Evolutionary conservation across 2,113 vertebrate genomes (phyloP).

Genomic region (Rissa tridactyla): DNA sequence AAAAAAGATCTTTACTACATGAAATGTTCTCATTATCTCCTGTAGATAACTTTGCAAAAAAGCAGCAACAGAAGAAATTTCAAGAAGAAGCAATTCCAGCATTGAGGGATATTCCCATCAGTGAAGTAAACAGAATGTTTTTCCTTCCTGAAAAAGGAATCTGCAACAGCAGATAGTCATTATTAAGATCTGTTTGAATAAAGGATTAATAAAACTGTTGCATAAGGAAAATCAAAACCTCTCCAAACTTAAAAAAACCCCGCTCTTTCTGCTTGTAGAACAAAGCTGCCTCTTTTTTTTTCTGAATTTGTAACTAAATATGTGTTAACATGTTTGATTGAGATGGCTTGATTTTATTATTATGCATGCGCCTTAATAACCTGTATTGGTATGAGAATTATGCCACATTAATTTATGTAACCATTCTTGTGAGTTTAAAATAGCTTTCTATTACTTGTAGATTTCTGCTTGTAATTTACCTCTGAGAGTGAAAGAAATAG

Average conservation of each 20-base stretch:
- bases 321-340: neutral
- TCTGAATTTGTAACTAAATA: neutral
- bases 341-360: neutral
- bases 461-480: neutral
- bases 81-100: slow-evolving; percentile 82
- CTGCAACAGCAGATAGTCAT: neutral
- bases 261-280: neutral
- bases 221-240: neutral
- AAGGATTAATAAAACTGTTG: neutral
- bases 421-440: neutral
- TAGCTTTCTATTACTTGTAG: neutral
- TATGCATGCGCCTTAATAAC: neutral
- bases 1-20: neutral
- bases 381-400: neutral
- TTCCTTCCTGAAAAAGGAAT: slow-evolving; percentile 71
- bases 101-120: slow-evolving; percentile 86
- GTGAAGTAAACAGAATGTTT: slow-evolving; percentile 88
- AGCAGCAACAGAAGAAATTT: slow-evolving; percentile 75
- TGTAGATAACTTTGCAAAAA: slow-evolving; percentile 84
- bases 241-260: neutral
- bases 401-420: neutral
- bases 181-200: neutral
- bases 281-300: neutral
- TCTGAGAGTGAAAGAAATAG: neutral
- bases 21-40: neutral